Percentiles rank a stretch among this genome's conserved stretches.
These are phyloP conservation scores for Eptesicus fuscus DNA, from an alignment of 2,113 vertebrate genomes.

Conservation along the genomic window DNA sequence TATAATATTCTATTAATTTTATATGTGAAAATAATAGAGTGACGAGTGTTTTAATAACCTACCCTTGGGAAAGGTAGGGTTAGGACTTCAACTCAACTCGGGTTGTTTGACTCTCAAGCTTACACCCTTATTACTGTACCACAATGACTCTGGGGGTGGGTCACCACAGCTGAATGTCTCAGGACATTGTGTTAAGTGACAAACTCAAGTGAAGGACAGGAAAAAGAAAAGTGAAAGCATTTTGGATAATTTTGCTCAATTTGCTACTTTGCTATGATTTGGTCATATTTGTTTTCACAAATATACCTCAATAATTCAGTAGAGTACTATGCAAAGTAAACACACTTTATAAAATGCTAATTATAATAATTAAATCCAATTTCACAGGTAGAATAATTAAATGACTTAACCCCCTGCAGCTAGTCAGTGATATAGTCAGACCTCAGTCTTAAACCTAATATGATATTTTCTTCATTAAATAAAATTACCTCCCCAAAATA, in stretches of 20 bases:
- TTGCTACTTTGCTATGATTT: background rate
- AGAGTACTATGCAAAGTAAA: background rate
- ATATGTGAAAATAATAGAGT: background rate
- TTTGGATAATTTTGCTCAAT: background rate
- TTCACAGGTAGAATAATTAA: background rate
- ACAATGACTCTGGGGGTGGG: fast-evolving
- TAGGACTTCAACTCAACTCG: background rate
- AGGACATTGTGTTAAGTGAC: background rate
- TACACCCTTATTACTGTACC: background rate
- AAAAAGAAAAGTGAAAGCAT: background rate
- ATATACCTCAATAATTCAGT: background rate
- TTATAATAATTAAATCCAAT: background rate
- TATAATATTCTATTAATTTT: background rate
- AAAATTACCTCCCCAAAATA: background rate
- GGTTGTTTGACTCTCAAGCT: background rate
- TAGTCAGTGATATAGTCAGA: background rate
- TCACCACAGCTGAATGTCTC: background rate
- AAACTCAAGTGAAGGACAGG: background rate
- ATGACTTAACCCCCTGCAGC: background rate
- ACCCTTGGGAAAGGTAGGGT: background rate
- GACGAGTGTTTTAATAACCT: background rate
- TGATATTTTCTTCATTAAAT: background rate
- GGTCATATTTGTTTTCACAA: background rate
- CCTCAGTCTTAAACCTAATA: background rate
- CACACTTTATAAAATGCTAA: background rate